phyloP scores from a whole-genome alignment of 1,140 invertebrate species.

The Steinernema khuongi region DNA sequence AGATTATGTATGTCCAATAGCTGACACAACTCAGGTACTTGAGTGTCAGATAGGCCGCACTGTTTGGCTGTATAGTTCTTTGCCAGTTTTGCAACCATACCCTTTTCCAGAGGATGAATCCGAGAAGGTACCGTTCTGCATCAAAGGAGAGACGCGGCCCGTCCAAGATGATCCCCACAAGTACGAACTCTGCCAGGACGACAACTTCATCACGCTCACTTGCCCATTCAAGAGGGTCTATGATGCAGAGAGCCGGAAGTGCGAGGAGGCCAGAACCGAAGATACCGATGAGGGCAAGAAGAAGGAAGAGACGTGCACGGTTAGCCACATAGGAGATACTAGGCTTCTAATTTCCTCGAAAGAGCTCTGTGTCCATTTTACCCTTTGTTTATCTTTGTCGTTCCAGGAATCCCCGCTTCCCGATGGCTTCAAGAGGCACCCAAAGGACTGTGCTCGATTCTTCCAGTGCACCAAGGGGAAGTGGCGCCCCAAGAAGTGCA shows the following conservation, averaged over 20 bases:
- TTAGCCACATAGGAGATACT: no score
- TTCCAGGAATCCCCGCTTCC: slow-evolving; percentile 19
- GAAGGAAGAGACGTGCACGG: no score
- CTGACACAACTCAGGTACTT: no score
- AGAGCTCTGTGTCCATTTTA: no score
- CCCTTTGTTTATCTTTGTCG: no score
- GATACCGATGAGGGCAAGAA: no score
- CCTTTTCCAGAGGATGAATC: no score
- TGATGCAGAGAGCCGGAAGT: background rate
- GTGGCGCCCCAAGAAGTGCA: slow-evolving; percentile 32
- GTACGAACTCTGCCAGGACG: background rate
- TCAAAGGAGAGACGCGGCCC: background rate
- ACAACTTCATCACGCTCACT: background rate
- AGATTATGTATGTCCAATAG: no score
- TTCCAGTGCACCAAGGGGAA: slow-evolving; percentile 41
- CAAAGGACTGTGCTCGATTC: slow-evolving; percentile 40
- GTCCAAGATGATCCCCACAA: background rate
- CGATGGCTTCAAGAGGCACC: slow-evolving; percentile 37
- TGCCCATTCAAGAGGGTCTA: background rate
- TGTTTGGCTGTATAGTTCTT: no score
- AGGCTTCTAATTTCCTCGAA: no score
- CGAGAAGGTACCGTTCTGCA: background rate
- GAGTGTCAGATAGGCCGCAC: no score
- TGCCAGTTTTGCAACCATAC: no score
- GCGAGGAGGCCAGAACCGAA: background rate